phyloP scores from a whole-genome alignment of 2,888 invertebrate species.

The Schizaphis graminum region DNA sequence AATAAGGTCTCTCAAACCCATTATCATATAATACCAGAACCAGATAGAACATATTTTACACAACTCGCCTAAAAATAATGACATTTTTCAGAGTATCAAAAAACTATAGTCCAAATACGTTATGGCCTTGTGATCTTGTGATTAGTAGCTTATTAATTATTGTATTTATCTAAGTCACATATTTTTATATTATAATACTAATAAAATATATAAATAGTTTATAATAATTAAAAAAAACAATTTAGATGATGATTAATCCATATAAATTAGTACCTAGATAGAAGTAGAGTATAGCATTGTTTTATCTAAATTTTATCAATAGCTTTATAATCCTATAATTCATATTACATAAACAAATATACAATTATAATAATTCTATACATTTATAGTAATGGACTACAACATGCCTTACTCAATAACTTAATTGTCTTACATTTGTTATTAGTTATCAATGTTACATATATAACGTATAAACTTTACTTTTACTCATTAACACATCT shows the following conservation, averaged over 20 bases:
- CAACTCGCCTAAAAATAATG: background rate
- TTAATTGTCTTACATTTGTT: background rate
- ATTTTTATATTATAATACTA: background rate
- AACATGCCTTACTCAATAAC: background rate
- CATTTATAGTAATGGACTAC: background rate
- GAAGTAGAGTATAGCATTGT: background rate
- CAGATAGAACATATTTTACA: background rate
- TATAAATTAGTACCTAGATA: background rate
- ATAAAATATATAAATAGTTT: background rate
- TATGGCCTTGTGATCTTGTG: background rate
- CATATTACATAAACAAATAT: background rate
- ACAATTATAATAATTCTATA: background rate
- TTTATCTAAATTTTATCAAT: conserved; percentile 12
- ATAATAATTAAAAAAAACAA: background rate
- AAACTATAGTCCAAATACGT: background rate
- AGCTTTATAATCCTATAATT: background rate
- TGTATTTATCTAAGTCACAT: background rate
- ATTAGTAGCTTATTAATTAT: background rate
- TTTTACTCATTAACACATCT: background rate
- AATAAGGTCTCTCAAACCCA: background rate
- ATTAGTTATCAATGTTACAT: background rate
- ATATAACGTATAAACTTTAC: background rate
- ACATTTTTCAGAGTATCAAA: background rate
- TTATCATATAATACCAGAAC: background rate
- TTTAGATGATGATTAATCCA: background rate